Percentiles rank a stretch among this genome's conserved stretches.
These are phyloP conservation scores for Harpagifer antarcticus DNA, from an alignment of 2,797 vertebrate genomes.

Conservation along the genomic window DNA sequence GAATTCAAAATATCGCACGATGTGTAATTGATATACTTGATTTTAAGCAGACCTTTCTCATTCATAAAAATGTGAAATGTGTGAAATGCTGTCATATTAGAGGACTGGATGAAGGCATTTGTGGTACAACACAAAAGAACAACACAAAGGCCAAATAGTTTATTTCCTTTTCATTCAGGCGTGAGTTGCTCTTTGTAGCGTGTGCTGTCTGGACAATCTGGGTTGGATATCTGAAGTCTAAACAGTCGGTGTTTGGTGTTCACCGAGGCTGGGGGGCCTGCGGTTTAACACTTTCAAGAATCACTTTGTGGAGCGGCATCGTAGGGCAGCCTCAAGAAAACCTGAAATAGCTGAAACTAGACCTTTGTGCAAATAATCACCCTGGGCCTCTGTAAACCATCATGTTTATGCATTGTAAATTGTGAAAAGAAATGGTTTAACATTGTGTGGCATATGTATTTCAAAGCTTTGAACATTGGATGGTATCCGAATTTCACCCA, in stretches of 20 bases:
- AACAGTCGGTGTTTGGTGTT: constrained; percentile 71
- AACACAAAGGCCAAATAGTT: constrained; percentile 35
- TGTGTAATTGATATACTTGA: background rate
- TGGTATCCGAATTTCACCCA: constrained; percentile 80
- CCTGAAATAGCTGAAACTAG: constrained; percentile 82
- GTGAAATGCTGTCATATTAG: constrained; percentile 17
- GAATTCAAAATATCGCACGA: too few relatives aligned
- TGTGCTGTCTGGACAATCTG: constrained; percentile 64
- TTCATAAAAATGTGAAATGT: constrained; percentile 32
- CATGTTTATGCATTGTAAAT: constrained; percentile 83
- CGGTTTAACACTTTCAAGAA: constrained; percentile 78
- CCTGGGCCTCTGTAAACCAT: constrained; percentile 74
- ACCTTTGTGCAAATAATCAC: constrained; percentile 83
- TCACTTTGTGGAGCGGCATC: constrained; percentile 64
- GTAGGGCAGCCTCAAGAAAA: constrained; percentile 59
- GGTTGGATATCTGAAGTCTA: constrained; percentile 66
- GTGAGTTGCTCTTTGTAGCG: constrained; percentile 37
- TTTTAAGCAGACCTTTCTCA: constrained; percentile 26
- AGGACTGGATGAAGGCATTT: constrained; percentile 16
- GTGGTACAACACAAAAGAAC: constrained; percentile 12
- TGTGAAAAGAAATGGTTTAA: constrained; percentile 80
- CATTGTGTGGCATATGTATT: constrained; percentile 83
- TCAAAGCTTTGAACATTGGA: constrained; percentile 83
- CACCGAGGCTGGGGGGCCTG: constrained; percentile 41
- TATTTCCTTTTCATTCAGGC: constrained; percentile 36